Base-by-base conservation (phyloP, 2,888 invertebrate species). In the Dinocampus coccinellae region DNA sequence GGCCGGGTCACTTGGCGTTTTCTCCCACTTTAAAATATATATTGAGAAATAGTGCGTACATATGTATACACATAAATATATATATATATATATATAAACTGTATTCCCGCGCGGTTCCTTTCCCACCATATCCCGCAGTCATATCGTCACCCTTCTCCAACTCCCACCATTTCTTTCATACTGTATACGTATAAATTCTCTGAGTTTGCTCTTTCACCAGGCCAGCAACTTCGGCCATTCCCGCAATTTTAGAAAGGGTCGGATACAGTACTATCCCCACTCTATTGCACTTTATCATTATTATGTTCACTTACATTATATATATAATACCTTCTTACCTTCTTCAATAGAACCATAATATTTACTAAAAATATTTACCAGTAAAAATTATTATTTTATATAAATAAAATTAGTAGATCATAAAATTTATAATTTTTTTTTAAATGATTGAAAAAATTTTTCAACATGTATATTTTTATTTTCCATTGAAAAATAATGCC, bases 401-500 rank as follows among this genome's bases (percentile, higher is more conserved):
- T 34, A 20, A 33, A 20, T 53, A 16, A 20, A 22, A 20, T 53
- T 6, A 6, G 4, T 20, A 53, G 9, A 9, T 33, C 47, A 16
- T 39, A 22, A 62, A 36, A 61, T 55, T 36, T 26, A 61, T 52
- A 16, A 42, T 65, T 36, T 53, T 29, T 29, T 29, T 29, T 29
- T 29, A 4, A 4, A 7, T 4, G 71, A 64, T 20, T 26, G 13
- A 11, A 16, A n/a, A 58, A 29, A 16, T 76, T 75, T 78, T 77
- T 84, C 75, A 85, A 85, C 85, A 85, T 83, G 82, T 85, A 85
- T 84, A 85, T 85, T 85, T 47, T 84, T 82, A 85, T 78, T 84
- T 81, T 85, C 82, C 83, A 83, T 85, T 84, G 80, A 86, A 86
- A 86, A 86, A 85, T 86, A 85, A 85, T 86, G 85, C 84, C 82